Conservation (phyloP, 2,113 vertebrate species). For the Atlantisia rogersi region DNA sequence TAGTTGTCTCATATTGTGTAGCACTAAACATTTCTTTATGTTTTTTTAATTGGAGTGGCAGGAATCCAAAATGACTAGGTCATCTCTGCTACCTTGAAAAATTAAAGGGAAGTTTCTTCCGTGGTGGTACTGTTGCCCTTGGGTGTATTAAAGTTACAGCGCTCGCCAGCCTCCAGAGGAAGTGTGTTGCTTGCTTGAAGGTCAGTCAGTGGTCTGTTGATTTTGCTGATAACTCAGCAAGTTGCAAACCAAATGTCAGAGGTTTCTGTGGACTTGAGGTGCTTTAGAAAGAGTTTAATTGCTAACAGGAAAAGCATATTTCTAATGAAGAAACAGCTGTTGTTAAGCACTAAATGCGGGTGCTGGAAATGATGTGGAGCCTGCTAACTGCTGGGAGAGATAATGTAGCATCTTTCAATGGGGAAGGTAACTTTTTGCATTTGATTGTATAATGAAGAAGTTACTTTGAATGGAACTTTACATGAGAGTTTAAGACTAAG, state of each 20-base stretch:
- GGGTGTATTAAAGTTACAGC: not conserved
- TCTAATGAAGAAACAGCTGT: not conserved
- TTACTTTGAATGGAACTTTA: conserved; percentile 44
- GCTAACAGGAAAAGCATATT: not conserved
- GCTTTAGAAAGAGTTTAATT: not conserved
- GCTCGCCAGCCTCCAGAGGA: not conserved
- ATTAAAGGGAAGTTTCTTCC: not conserved
- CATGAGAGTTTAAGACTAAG: not conserved
- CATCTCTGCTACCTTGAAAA: not conserved
- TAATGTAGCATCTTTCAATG: not conserved
- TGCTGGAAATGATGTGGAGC: not conserved
- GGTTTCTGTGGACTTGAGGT: not conserved
- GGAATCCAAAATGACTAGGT: not conserved
- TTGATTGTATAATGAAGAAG: conserved; percentile 21
- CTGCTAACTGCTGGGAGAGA: not conserved
- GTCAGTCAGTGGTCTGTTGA: not conserved
- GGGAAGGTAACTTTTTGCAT: not conserved
- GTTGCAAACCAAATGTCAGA: not conserved
- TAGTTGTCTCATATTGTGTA: not conserved
- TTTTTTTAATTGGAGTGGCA: not conserved
- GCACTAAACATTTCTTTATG: not conserved
- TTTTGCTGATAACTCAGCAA: not conserved
- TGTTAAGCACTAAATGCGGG: not conserved
- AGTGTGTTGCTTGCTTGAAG: not conserved
- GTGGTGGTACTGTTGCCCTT: not conserved